These are phyloP conservation scores for Mystacornis crossleyi DNA, from an alignment of 2,113 vertebrate genomes.

Conservation along the genomic window DNA sequence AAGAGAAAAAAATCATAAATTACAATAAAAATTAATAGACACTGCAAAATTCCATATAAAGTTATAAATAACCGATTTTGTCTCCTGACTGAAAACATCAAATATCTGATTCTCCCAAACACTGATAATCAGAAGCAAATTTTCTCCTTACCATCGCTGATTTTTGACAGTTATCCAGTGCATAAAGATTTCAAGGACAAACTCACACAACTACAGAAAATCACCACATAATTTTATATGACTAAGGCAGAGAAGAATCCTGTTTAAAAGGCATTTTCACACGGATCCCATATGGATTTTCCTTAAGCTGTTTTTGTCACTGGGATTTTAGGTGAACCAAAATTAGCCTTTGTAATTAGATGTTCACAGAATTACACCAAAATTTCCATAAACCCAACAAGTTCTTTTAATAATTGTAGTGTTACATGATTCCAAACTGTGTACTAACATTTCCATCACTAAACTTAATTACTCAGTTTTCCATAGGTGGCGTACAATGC, in stretches of 20 bases:
- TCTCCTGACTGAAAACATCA: not conserved
- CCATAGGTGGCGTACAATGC: not conserved
- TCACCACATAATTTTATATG: not conserved
- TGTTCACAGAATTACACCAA: not conserved
- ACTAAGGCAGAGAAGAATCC: not conserved
- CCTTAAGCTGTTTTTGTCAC: not conserved
- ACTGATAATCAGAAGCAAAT: not conserved
- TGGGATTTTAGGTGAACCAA: not conserved
- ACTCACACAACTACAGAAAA: not conserved
- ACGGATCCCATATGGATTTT: not conserved
- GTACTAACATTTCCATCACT: not conserved
- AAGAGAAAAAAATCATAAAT: not conserved
- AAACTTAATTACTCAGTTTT: not conserved
- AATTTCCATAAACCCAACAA: not conserved
- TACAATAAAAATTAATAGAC: not conserved
- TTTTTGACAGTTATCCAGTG: not conserved
- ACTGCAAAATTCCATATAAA: not conserved
- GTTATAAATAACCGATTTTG: not conserved
- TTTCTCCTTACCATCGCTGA: not conserved
- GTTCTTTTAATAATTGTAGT: not conserved
- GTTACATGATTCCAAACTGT: not conserved
- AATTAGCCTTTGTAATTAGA: not conserved
- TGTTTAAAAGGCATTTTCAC: not conserved
- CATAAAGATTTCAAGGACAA: not conserved
- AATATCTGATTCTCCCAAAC: not conserved